These are phyloP conservation scores for Bubalus kerabau DNA, from an alignment of 2,113 vertebrate genomes.

Conservation along the genomic window DNA sequence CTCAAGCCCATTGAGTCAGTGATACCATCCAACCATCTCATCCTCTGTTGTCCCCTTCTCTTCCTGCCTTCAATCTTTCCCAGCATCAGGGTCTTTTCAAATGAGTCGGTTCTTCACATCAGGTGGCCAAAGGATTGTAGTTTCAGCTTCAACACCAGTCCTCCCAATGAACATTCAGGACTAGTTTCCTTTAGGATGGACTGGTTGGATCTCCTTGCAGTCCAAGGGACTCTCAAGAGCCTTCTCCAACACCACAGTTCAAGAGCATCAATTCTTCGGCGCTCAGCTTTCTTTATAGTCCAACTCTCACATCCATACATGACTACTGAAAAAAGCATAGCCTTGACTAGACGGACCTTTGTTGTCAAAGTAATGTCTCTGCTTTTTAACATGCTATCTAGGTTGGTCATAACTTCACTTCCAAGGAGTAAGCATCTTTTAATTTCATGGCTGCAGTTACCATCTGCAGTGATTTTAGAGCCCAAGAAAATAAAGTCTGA, in stretches of 20 bases:
- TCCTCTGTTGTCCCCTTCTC: neutral
- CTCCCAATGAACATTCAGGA: neutral
- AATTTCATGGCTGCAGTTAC: neutral
- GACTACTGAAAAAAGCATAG: neutral
- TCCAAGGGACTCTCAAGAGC: neutral
- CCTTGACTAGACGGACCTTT: neutral
- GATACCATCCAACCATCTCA: neutral
- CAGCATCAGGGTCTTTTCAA: neutral
- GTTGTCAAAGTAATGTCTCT: neutral
- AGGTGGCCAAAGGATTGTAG: neutral
- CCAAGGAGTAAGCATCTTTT: neutral
- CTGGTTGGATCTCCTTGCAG: neutral
- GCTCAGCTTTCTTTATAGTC: neutral
- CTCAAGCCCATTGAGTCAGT: neutral
- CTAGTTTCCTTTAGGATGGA: neutral
- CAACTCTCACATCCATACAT: neutral
- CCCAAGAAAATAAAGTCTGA: rapidly evolving
- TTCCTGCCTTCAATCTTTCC: neutral
- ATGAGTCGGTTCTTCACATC: rapidly evolving
- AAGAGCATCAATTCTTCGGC: rapidly evolving
- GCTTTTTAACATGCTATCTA: neutral
- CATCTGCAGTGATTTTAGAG: neutral
- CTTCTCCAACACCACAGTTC: too few species aligned
- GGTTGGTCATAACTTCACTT: neutral
- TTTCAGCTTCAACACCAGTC: neutral